Evolutionary conservation across 2,888 invertebrate genomes (phyloP), one percentile per base, ranked within the genome.

Genomic region (Oscheius sp.): DNA sequence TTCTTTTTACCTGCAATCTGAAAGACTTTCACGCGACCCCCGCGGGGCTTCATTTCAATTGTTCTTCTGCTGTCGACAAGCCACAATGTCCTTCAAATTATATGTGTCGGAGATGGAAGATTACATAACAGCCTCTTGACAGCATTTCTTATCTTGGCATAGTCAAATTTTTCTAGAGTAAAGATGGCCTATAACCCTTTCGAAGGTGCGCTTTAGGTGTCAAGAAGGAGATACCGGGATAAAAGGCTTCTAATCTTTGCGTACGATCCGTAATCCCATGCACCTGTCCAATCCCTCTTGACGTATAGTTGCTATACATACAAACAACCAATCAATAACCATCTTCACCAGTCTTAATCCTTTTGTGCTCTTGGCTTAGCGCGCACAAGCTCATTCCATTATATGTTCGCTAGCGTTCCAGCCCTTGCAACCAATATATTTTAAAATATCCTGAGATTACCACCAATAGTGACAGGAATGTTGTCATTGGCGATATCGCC

Each of bases 381-480:
- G 69, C 55, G 55, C 55, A 56, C 66, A 49, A 53, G 69, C 69
- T 69, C 69, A 66, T 69, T 69, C 69, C 56, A 69, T 69, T 69
- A 69, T 69, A 55, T 69, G 69, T 56, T 69, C 69, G 29, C 55
- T 55, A 35, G 16, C 45, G 69, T 69, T 53, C 35, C 56, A 25
- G 52, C 64, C 66, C 46, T 41, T 61, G 18, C 35, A 55, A 13
- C 55, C 23, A 55, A 25, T 2, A 25, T 23, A 13, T 49, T n/a
- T 13, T 2, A n/a, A n/a, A 58, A 25, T 29, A 58, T 58, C 12
- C 29, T 23, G 5, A 21, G 61, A 61, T 41, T 61, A 52, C 52
- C 29, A 64, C 46, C 49, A 27, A n/a, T 9, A 6, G 35, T 35
- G 35, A 35, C 35, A 25, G 61, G 61, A 61, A 61, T 61, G 41